Evolutionary conservation across 2,113 vertebrate species (phyloP).

Genomic region (Forbesichthys papilliferus): DNA sequence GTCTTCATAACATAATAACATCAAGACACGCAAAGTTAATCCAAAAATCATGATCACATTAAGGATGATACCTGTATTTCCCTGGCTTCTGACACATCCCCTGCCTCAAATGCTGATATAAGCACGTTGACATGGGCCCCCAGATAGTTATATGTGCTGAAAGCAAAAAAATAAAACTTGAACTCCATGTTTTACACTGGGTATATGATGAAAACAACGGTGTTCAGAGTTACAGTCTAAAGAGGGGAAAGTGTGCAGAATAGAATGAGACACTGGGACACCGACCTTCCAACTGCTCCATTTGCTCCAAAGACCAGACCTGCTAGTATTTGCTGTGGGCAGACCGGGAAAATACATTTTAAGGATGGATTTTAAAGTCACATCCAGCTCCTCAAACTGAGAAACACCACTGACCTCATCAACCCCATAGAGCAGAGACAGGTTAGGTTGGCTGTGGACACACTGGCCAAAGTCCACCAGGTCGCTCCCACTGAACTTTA

Average conservation of each 20-base stretch:
- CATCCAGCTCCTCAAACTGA: not conserved
- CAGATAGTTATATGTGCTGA: conserved; percentile 92
- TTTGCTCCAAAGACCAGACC: conserved; percentile 84
- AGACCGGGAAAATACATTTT: conserved; percentile 15
- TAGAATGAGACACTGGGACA: not conserved
- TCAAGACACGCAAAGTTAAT: not conserved
- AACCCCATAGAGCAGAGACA: conserved; percentile 85
- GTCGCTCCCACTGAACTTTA: conserved; percentile 88
- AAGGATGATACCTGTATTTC: conserved; percentile 81
- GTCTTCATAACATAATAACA: not conserved
- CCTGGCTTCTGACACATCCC: conserved; percentile 77
- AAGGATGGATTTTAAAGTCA: not conserved
- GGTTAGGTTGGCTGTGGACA: conserved; percentile 66
- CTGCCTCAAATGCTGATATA: conserved; percentile 79
- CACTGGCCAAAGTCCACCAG: conserved; percentile 92
- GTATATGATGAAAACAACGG: not conserved
- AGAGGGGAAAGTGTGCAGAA: not conserved
- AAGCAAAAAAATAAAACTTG: conserved; percentile 11
- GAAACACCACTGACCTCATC: conserved; percentile 86
- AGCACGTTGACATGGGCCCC: conserved; percentile 79
- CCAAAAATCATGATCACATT: not conserved
- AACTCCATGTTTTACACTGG: not conserved
- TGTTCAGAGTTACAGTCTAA: not conserved
- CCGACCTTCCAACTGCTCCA: conserved; percentile 92
- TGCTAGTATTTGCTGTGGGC: conserved; percentile 85